Percentiles rank a stretch among this genome's conserved stretches.
Conservation (phyloP, 1,140 invertebrate species). For the Maconellicoccus hirsutus region DNA sequence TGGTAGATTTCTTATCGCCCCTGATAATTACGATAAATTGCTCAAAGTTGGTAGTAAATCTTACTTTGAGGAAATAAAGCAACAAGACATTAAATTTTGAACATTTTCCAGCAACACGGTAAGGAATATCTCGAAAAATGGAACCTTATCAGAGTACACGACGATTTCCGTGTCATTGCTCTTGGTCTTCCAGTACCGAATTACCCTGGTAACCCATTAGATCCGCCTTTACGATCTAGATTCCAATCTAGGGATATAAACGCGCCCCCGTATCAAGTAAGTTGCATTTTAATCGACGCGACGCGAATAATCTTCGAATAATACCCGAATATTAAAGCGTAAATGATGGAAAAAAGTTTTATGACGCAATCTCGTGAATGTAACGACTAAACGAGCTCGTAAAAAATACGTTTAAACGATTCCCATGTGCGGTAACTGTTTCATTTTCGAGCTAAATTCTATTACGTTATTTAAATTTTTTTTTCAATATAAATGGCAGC, state of each 20-base stretch:
- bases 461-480: too few relatives aligned
- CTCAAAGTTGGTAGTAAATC: constrained; percentile 47
- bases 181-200: constrained; percentile 76
- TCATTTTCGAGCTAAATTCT: too few relatives aligned
- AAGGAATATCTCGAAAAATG: constrained; percentile 67
- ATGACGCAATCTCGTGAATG: too few relatives aligned
- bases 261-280: constrained; percentile 46
- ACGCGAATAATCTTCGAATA: too few relatives aligned
- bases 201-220: constrained; percentile 75
- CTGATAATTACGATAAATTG: constrained; percentile 80
- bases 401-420: too few relatives aligned
- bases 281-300: constrained; percentile 30
- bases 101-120: constrained; percentile 52
- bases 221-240: constrained; percentile 86
- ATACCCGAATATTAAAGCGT: too few relatives aligned
- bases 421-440: too few relatives aligned
- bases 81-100: background rate
- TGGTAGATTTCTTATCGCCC: constrained; percentile 82
- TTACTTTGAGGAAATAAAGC: background rate
- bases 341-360: too few relatives aligned
- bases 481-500: too few relatives aligned
- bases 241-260: constrained; percentile 85
- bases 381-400: too few relatives aligned
- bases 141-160: constrained; percentile 77
- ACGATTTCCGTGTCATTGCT: constrained; percentile 85